These are phyloP conservation scores for Argentina silus DNA, from an alignment of 2,797 vertebrate genomes.

Conservation along the genomic window DNA sequence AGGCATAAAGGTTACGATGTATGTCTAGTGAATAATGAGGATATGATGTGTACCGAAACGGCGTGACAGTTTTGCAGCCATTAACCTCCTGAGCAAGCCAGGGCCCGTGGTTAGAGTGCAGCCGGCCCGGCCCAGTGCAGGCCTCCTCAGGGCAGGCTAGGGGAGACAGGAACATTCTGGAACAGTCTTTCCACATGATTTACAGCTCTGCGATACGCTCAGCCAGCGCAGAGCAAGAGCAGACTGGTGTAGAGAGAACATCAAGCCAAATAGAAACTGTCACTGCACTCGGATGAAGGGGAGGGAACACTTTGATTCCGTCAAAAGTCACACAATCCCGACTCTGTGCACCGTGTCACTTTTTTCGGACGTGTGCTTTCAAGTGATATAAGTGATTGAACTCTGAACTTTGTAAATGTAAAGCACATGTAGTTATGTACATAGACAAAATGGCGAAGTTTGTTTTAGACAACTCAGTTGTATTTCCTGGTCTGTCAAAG, in stretches of 20 bases:
- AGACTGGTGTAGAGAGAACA: neutral
- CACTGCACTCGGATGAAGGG: neutral
- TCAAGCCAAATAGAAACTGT: slow-evolving; percentile 15
- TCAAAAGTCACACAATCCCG: slow-evolving; percentile 21
- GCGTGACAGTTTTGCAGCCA: slow-evolving; percentile 75
- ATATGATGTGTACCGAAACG: slow-evolving; percentile 79
- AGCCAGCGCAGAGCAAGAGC: slow-evolving; percentile 1
- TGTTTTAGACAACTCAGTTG: slow-evolving; percentile 39
- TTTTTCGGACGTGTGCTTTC: slow-evolving; percentile 16
- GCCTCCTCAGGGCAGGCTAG: slow-evolving; percentile 1
- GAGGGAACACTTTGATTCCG: slow-evolving; percentile 22
- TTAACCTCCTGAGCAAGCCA: slow-evolving; percentile 70
- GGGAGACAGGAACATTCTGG: neutral
- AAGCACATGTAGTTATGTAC: slow-evolving; percentile 24
- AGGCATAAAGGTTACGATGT: slow-evolving; percentile 89
- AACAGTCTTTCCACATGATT: slow-evolving; percentile 25
- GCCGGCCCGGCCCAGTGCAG: slow-evolving; percentile 42
- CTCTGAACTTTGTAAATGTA: slow-evolving; percentile 47
- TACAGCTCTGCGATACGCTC: slow-evolving; percentile 12
- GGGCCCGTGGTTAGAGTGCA: slow-evolving; percentile 47
- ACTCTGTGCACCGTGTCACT: neutral
- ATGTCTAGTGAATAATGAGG: slow-evolving; percentile 86
- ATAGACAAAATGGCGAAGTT: slow-evolving; percentile 34
- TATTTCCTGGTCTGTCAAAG: slow-evolving; percentile 56
- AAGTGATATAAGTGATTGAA: slow-evolving; percentile 31